Conservation (phyloP, 2,888 invertebrate genomes). For the Ectropis crepuscularia region DNA sequence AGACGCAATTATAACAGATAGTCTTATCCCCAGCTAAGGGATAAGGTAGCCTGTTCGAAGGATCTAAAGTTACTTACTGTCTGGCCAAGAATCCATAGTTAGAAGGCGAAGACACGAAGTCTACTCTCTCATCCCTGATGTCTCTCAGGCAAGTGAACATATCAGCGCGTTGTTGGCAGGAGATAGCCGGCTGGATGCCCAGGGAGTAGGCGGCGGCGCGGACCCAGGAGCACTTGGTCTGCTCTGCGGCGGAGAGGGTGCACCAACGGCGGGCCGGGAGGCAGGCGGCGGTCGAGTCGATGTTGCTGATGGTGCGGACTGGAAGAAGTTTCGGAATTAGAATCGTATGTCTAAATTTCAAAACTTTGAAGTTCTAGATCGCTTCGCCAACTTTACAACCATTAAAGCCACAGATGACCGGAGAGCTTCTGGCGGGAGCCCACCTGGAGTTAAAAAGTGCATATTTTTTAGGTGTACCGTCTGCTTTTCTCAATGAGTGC, state of each 20-base stretch:
- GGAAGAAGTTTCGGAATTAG: slow-evolving; percentile 21
- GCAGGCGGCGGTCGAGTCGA: slow-evolving; percentile 59
- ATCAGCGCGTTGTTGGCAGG: slow-evolving; percentile 74
- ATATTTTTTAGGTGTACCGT: too few species aligned
- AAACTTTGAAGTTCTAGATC: too few species aligned
- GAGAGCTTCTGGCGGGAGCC: too few species aligned
- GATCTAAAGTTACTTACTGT: slow-evolving; percentile 73
- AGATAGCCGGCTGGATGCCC: slow-evolving; percentile 85
- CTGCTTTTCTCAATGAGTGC: too few species aligned
- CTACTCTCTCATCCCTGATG: slow-evolving; percentile 77
- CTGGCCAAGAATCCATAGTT: slow-evolving; percentile 87
- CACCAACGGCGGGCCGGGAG: slow-evolving; percentile 85
- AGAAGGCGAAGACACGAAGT: slow-evolving; percentile 86
- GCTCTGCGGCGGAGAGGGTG: slow-evolving; percentile 80
- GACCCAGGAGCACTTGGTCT: slow-evolving; percentile 86
- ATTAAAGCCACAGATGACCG: too few species aligned
- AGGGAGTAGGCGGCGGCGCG: slow-evolving; percentile 80
- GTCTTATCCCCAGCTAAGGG: background rate
- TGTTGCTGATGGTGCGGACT: slow-evolving; percentile 63
- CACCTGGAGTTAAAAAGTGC: too few species aligned
- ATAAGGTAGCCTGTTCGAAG: background rate
- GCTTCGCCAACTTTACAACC: too few species aligned
- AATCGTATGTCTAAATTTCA: too few species aligned
- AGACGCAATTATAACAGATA: background rate
- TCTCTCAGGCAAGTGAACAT: slow-evolving; percentile 83